A percentile compares a stretch with the other conserved stretches of the same genome.
These are phyloP conservation scores for Alosa alosa DNA, from an alignment of 2,113 vertebrate species.

Conservation along the genomic window DNA sequence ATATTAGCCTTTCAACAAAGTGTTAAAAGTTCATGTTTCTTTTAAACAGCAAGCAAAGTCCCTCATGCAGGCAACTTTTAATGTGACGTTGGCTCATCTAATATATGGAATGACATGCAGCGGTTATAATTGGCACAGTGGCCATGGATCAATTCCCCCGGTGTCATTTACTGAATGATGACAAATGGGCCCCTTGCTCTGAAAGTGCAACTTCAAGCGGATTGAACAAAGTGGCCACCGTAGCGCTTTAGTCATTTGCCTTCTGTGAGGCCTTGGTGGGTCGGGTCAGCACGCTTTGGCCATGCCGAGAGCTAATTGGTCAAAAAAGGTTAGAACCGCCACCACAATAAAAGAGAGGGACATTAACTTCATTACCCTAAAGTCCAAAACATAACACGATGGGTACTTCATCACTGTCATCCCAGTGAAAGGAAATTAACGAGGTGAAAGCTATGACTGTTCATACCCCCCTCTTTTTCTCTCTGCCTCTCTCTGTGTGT, in stretches of 20 bases:
- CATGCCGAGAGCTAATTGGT: background rate
- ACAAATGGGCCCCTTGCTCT: no score
- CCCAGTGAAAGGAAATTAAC: background rate
- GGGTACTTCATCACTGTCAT: conserved; percentile 7
- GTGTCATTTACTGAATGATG: no score
- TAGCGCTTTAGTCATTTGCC: conserved; percentile 13
- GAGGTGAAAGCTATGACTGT: background rate
- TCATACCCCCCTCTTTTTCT: background rate
- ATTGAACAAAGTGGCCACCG: conserved; percentile 24
- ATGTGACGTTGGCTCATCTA: no score
- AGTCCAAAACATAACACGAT: background rate
- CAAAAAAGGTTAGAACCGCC: background rate
- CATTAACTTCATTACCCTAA: background rate
- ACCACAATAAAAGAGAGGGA: background rate
- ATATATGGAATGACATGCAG: no score
- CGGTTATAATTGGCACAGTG: no score
- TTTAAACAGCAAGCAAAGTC: no score
- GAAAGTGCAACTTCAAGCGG: no score
- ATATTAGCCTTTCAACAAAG: no score
- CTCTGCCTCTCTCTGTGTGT: background rate
- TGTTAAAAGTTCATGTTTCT: no score
- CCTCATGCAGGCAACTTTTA: no score
- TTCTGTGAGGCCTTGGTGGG: no score
- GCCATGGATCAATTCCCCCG: no score
- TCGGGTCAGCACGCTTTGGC: background rate